Conservation (phyloP, 2,888 invertebrate genomes). For the Scaptomyza polygonia region DNA sequence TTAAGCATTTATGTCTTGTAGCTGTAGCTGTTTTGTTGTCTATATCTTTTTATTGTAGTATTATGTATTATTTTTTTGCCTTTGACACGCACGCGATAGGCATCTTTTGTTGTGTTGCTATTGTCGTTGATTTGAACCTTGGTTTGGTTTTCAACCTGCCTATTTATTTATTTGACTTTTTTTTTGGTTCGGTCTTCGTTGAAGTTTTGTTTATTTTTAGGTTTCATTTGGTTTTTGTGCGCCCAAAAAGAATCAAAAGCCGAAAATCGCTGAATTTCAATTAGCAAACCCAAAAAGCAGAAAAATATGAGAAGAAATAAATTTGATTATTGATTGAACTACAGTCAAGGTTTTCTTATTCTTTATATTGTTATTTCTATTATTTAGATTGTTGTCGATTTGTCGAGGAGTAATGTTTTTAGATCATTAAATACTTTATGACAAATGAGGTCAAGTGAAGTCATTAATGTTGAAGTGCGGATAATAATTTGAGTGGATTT, state of each 20-base stretch:
- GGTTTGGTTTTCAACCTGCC: constrained; percentile 34
- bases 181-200: constrained; percentile 19
- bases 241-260: constrained; percentile 43
- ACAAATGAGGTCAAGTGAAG: constrained; percentile 65
- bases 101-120: constrained; percentile 19
- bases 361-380: constrained; percentile 31
- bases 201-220: constrained; percentile 36
- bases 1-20: constrained; percentile 18
- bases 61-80: constrained; percentile 47
- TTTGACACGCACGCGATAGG: constrained; percentile 61
- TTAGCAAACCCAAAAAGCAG: constrained; percentile 39
- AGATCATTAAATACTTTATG: constrained; percentile 38
- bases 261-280: constrained; percentile 56
- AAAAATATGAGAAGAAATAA: constrained; percentile 30
- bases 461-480: constrained; percentile 40
- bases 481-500: constrained; percentile 24
- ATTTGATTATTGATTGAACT: constrained; percentile 73
- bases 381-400: constrained; percentile 14
- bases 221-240: background rate
- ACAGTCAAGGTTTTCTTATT: constrained; percentile 65
- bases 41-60: constrained; percentile 31
- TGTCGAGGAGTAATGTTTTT: constrained; percentile 43
- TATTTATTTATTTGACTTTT: too few relatives aligned
- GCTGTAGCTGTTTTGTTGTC: constrained; percentile 42
- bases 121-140: constrained; percentile 45